Conservation (phyloP, 2,888 invertebrate species). For the Drosophila demipolita region DNA sequence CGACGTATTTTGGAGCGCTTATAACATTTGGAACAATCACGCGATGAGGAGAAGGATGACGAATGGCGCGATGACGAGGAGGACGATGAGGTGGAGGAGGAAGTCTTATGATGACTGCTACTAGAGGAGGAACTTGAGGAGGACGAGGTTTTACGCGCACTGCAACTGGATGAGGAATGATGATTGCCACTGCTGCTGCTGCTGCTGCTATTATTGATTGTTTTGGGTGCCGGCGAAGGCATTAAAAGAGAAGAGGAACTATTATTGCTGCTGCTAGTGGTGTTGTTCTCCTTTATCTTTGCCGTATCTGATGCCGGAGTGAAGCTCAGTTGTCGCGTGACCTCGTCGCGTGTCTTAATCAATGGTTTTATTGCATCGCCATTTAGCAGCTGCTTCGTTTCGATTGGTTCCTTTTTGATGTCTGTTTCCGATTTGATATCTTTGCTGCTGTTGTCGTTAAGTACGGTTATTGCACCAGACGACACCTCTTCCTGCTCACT, state of each 20-base stretch:
- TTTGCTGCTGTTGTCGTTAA: conserved; percentile 47
- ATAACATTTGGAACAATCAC: conserved; percentile 88
- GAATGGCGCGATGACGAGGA: conserved; percentile 71
- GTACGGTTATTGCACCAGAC: conserved; percentile 35
- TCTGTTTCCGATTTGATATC: conserved; percentile 49
- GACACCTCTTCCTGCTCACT: conserved; percentile 13
- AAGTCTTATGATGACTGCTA: conserved; percentile 54
- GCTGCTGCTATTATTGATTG: conserved; percentile 24
- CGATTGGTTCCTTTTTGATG: conserved; percentile 60
- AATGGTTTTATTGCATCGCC: conserved; percentile 49
- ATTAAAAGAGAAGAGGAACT: conserved; percentile 61
- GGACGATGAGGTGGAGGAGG: conserved; percentile 52
- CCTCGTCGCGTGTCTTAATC: conserved; percentile 82
- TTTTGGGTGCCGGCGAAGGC: conserved; percentile 76
- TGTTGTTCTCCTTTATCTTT: conserved; percentile 37
- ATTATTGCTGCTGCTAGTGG: conserved; percentile 23
- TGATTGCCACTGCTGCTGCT: conserved; percentile 56
- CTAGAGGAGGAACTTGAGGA: conserved; percentile 54
- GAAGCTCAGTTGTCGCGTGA: conserved; percentile 83
- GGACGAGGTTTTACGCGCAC: conserved; percentile 61
- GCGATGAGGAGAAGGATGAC: conserved; percentile 75
- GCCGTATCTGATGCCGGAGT: conserved; percentile 28
- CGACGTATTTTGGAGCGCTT: conserved; percentile 90
- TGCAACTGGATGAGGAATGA: conserved; percentile 63
- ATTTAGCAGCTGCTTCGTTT: conserved; percentile 54